phyloP scores from a whole-genome alignment of 2,888 invertebrate species.

The Drosophila algonquin region DNA sequence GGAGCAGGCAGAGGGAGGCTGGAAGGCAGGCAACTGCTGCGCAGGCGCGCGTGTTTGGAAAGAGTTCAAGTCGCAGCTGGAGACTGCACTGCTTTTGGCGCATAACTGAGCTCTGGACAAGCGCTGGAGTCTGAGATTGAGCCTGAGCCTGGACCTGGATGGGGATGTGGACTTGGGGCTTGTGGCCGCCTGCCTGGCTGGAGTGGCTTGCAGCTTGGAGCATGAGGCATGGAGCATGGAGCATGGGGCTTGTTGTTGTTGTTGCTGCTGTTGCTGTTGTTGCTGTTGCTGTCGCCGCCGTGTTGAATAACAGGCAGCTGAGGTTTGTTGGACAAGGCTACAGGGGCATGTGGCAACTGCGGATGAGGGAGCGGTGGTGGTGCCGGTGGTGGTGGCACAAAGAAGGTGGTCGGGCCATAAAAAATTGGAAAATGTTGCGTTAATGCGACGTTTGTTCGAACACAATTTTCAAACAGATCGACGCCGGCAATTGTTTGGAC shows the following conservation, averaged over 20 bases:
- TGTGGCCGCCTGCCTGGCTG: too few relatives aligned
- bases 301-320: constrained; percentile 77
- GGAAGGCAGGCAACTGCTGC: constrained; percentile 39
- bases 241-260: constrained; percentile 20
- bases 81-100: constrained; percentile 77
- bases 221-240: constrained; percentile 9
- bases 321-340: constrained; percentile 49
- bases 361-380: constrained; percentile 1
- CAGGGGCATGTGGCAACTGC: background rate
- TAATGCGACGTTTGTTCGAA: constrained; percentile 77
- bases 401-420: constrained; percentile 53
- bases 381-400: too few relatives aligned
- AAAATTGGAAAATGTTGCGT: constrained; percentile 75
- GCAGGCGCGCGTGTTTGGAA: constrained; percentile 67
- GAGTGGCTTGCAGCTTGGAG: background rate
- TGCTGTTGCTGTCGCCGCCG: constrained; percentile 53
- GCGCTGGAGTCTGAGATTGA: constrained; percentile 37
- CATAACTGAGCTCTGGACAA: constrained; percentile 65
- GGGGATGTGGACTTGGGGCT: constrained; percentile 5
- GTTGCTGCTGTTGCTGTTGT: constrained; percentile 35
- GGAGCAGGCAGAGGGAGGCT: background rate
- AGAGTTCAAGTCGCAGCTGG: constrained; percentile 76
- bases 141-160: constrained; percentile 20
- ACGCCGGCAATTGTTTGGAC: constrained; percentile 76
- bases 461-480: constrained; percentile 77